Evolutionary conservation across 2,888 invertebrate genomes (phyloP).

Genomic region (Sarcophaga caerulescens): DNA sequence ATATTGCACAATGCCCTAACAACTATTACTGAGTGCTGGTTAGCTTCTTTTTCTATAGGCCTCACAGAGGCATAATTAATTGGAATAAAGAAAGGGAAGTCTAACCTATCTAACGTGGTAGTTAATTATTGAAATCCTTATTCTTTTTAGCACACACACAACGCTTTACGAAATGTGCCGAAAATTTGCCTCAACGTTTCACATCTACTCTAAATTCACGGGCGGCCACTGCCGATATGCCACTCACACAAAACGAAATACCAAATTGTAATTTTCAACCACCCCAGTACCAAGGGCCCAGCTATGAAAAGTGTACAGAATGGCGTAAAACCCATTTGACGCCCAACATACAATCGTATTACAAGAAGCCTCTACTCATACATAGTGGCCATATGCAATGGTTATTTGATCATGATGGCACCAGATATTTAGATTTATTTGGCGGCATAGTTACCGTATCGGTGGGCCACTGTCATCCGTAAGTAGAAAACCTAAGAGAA

Average conservation of each 20-base stretch:
- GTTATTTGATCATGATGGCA: conserved; percentile 93
- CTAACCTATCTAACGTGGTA: too few relatives aligned
- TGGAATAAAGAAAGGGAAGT: too few relatives aligned
- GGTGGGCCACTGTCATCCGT: conserved; percentile 99
- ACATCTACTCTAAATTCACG: conserved; percentile 74
- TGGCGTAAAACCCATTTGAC: conserved; percentile 86
- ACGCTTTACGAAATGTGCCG: conserved; percentile 52
- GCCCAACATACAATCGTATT: conserved; percentile 88
- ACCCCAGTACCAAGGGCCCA: conserved; percentile 83
- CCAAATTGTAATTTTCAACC: conserved; percentile 74
- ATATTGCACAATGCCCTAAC: too few relatives aligned
- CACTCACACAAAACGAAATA: conserved; percentile 74
- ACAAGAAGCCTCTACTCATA: conserved; percentile 91
- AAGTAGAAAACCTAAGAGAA: conserved; percentile 81
- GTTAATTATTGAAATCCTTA: too few relatives aligned
- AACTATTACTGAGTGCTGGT: too few relatives aligned
- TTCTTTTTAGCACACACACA: conserved; percentile 51
- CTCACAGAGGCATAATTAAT: too few relatives aligned
- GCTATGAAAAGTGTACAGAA: conserved; percentile 83
- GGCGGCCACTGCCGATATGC: conserved; percentile 71
- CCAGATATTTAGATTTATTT: conserved; percentile 95
- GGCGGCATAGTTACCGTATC: conserved; percentile 98
- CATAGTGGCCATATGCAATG: conserved; percentile 95
- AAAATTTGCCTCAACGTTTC: conserved; percentile 9
- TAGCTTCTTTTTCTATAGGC: too few relatives aligned